phyloP scores from a whole-genome alignment of 2,113 vertebrate species.

The Setophaga coronata region DNA sequence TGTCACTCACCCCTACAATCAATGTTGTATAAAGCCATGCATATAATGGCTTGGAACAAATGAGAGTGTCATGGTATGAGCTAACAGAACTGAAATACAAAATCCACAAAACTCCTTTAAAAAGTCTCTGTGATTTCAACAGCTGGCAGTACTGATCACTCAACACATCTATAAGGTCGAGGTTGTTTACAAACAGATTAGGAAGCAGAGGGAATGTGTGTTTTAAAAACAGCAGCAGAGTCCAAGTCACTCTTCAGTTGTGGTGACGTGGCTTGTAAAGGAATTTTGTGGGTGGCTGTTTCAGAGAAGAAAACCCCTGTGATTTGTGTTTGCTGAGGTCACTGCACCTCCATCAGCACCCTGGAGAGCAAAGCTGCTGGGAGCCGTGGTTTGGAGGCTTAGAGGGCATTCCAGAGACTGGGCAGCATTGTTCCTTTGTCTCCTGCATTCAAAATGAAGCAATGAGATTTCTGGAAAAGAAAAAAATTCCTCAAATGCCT shows the following conservation, averaged over 20 bases:
- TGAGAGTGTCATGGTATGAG: neutral
- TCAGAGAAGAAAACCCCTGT: neutral
- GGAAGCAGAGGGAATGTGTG: neutral
- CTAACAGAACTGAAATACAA: neutral
- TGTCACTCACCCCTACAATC: neutral
- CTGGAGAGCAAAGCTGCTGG: neutral
- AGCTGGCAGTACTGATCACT: neutral
- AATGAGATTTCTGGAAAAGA: neutral
- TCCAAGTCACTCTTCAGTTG: neutral
- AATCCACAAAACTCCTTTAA: neutral
- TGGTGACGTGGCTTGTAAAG: neutral
- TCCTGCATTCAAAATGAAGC: neutral
- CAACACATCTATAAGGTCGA: rapidly evolving
- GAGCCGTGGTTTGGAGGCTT: neutral
- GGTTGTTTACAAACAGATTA: neutral
- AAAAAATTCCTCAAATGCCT: neutral
- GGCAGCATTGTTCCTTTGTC: neutral
- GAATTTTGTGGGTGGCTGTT: neutral
- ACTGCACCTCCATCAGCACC: neutral
- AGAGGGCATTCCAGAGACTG: neutral
- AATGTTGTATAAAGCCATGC: neutral
- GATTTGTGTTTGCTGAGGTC: neutral
- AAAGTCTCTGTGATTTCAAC: neutral
- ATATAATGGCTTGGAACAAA: neutral
- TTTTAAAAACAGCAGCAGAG: neutral